Conservation (phyloP, 2,113 vertebrate genomes). For the Triplophysa rosa region DNA sequence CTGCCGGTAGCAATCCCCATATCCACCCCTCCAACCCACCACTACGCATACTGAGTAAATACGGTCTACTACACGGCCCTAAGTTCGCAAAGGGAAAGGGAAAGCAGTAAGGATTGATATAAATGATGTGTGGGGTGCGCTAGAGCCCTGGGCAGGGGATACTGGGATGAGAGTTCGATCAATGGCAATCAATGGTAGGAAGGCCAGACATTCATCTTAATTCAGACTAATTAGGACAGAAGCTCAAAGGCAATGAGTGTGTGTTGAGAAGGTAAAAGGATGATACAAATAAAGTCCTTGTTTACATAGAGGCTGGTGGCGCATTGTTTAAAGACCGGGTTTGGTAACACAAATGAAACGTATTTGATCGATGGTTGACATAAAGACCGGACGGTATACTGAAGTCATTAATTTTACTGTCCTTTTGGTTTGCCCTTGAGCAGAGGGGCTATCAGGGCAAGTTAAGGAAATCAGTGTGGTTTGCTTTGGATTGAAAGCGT, state of each 20-base stretch:
- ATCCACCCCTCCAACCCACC: slow-evolving; percentile 26
- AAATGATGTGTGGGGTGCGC: slow-evolving; percentile 74
- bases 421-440: not conserved
- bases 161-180: slow-evolving; percentile 65
- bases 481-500: slow-evolving; percentile 7
- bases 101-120: slow-evolving; percentile 79
- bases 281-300: slow-evolving; percentile 43
- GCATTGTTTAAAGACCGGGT: not conserved
- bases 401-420: slow-evolving; percentile 10
- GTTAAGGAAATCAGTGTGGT: not conserved
- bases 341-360: slow-evolving; percentile 6
- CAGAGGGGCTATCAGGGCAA: not conserved
- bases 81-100: slow-evolving; percentile 49
- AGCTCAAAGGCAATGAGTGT: slow-evolving; percentile 60
- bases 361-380: not conserved
- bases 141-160: slow-evolving; percentile 63
- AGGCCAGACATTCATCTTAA: slow-evolving; percentile 80
- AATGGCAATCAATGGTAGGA: slow-evolving; percentile 77
- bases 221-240: slow-evolving; percentile 79
- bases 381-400: not conserved
- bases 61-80: not conserved
- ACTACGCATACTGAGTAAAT: slow-evolving; percentile 22
- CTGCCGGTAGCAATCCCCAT: slow-evolving; percentile 38
- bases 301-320: slow-evolving; percentile 33
- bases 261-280: slow-evolving; percentile 2